A percentile compares a stretch with the other conserved stretches of the same genome.
Evolutionary conservation across 2,888 invertebrate genomes (phyloP).

Genomic region (Dryococelus australis): DNA sequence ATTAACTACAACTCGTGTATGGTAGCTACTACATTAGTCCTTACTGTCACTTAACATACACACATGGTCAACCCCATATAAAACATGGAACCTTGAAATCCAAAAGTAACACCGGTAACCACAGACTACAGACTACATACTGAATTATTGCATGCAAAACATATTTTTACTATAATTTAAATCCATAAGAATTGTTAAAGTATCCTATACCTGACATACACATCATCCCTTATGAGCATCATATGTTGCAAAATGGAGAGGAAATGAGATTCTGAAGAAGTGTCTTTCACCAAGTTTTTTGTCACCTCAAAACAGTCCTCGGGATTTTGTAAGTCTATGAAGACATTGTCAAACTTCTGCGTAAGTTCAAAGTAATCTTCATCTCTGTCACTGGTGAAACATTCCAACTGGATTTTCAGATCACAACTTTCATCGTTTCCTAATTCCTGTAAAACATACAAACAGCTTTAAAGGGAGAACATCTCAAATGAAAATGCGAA

Average conservation of each 20-base stretch:
- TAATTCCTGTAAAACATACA: not conserved
- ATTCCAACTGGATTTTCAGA: slow-evolving; percentile 75
- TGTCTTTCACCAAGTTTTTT: slow-evolving; percentile 86
- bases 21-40: too few species aligned
- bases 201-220: slow-evolving; percentile 63
- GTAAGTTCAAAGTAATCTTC: slow-evolving; percentile 94
- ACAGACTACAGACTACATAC: too few species aligned
- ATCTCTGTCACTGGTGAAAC: slow-evolving; percentile 88
- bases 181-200: not conserved
- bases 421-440: not conserved
- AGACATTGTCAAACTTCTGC: slow-evolving; percentile 89
- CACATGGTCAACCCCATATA: too few species aligned
- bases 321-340: slow-evolving; percentile 90
- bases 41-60: too few species aligned
- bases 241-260: slow-evolving; percentile 96
- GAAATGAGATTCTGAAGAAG: slow-evolving; percentile 89
- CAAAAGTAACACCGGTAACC: too few species aligned
- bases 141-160: too few species aligned
- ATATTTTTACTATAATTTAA: too few species aligned
- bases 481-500: not conserved
- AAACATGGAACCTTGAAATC: too few species aligned
- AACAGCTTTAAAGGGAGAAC: not conserved
- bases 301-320: slow-evolving; percentile 92
- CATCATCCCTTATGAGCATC: slow-evolving; percentile 90
- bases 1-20: too few species aligned